Evolutionary conservation across 1,140 invertebrate species (phyloP).

Genomic region (Popillia japonica): DNA sequence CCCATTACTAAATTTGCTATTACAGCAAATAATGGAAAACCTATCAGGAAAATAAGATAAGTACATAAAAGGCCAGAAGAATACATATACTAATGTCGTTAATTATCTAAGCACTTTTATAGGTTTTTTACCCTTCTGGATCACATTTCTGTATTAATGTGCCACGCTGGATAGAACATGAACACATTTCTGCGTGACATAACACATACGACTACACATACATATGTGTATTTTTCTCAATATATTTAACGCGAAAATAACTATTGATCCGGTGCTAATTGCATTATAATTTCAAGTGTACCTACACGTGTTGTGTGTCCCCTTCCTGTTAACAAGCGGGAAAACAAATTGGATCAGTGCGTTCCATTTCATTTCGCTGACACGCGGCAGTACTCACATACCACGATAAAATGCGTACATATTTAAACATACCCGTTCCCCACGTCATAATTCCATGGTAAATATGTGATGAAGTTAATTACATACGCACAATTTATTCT

Average conservation of each 20-base stretch:
- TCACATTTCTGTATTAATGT: too few species aligned
- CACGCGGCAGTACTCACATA: neutral
- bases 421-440: neutral
- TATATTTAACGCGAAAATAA: neutral
- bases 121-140: too few species aligned
- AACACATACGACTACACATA: neutral
- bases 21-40: too few species aligned
- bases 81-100: too few species aligned
- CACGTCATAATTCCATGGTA: neutral
- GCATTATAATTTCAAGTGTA: neutral
- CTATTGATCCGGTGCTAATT: neutral
- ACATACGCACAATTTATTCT: neutral
- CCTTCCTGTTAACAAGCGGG: neutral
- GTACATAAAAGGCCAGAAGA: too few species aligned
- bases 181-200: too few species aligned
- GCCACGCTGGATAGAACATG: too few species aligned
- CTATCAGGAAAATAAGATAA: too few species aligned
- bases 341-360: neutral
- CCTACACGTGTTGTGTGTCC: neutral
- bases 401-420: neutral
- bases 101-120: too few species aligned
- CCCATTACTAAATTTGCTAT: too few species aligned
- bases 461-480: neutral
- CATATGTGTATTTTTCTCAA: neutral
- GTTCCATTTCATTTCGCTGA: neutral